phyloP scores from a whole-genome alignment of 1,140 invertebrate genomes.

The Conus ventricosus region DNA sequence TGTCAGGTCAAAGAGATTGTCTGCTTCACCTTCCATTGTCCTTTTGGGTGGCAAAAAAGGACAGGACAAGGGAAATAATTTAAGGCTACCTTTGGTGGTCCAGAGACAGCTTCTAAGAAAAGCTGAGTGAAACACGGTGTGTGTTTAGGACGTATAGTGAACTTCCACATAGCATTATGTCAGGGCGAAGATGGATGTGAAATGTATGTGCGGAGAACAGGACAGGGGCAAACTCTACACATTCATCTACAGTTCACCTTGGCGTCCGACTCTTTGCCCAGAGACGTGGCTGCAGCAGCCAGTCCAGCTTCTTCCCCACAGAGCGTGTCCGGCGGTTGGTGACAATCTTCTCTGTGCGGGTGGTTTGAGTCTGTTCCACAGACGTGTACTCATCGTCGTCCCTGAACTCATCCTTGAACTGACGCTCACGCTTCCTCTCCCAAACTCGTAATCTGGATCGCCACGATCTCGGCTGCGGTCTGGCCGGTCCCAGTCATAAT shows the following conservation, averaged over 20 bases:
- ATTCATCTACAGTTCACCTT: conserved; percentile 35
- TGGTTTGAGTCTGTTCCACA: conserved; percentile 67
- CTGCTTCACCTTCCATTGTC: too few species aligned
- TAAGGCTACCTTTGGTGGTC: too few species aligned
- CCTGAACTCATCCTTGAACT: conserved; percentile 64
- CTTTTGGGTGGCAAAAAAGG: too few species aligned
- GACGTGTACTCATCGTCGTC: conserved; percentile 68
- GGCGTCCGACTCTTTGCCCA: conserved; percentile 69
- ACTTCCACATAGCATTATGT: too few species aligned
- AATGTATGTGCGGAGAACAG: too few species aligned
- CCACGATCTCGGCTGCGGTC: conserved; percentile 27
- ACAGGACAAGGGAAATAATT: too few species aligned
- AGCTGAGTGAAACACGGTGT: too few species aligned
- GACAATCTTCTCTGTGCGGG: conserved; percentile 67
- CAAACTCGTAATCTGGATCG: conserved; percentile 43
- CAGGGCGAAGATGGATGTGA: too few species aligned
- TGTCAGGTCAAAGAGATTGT: too few species aligned
- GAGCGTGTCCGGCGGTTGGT: conserved; percentile 67
- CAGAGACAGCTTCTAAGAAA: too few species aligned
- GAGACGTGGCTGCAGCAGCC: conserved; percentile 83
- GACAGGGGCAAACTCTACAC: too few species aligned
- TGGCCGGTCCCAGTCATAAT: conserved; percentile 23
- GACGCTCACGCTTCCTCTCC: conserved; percentile 78
- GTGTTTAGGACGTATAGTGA: too few species aligned
- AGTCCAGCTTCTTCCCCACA: conserved; percentile 87